A percentile compares a stretch with the other conserved stretches of the same genome.
These are phyloP conservation scores for Pseudoatta argentina DNA, from an alignment of 1,140 invertebrate genomes.

Conservation along the genomic window DNA sequence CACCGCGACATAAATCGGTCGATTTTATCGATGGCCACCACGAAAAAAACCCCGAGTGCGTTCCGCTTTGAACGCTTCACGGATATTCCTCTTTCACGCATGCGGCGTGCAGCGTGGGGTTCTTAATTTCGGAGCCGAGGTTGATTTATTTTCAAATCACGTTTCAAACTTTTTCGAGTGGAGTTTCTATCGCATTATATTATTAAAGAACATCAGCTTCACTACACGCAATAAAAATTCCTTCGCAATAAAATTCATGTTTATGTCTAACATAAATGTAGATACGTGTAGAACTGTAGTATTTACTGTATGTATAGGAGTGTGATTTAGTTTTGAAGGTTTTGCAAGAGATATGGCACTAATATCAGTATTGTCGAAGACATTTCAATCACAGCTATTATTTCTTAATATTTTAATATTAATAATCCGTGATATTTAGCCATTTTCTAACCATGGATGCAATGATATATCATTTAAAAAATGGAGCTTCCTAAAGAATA, in stretches of 20 bases:
- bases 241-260: conserved; percentile 4
- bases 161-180: background rate
- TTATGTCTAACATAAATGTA: background rate
- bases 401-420: too few species aligned
- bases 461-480: too few species aligned
- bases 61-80: conserved; percentile 37
- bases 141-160: conserved; percentile 43
- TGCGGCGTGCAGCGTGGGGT: background rate
- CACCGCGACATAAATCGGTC: conserved; percentile 52
- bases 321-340: too few species aligned
- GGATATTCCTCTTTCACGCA: conserved; percentile 28
- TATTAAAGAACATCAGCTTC: background rate
- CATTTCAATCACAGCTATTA: too few species aligned
- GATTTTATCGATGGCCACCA: conserved; percentile 61
- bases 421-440: too few species aligned
- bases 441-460: too few species aligned
- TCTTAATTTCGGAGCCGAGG: conserved; percentile 11
- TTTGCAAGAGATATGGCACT: too few species aligned
- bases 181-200: background rate
- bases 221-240: background rate
- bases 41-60: conserved; percentile 25
- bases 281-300: background rate
- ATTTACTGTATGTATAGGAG: background rate
- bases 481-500: too few species aligned
- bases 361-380: too few species aligned